Conservation (phyloP, 1,140 invertebrate species). For the Mactra quadrangularis region DNA sequence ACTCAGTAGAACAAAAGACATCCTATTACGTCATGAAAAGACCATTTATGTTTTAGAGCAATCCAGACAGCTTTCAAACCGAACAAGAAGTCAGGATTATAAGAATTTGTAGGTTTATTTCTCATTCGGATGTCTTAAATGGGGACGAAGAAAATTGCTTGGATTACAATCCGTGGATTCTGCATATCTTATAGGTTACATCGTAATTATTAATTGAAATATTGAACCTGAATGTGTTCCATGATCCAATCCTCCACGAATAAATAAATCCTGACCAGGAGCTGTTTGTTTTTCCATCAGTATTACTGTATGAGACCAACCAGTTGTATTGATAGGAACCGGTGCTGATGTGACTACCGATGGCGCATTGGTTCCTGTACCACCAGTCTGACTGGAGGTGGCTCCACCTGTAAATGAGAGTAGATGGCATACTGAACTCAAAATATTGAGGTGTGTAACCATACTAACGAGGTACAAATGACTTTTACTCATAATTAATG, state of each 20-base stretch:
- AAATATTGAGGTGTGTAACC: neutral
- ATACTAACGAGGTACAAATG: neutral
- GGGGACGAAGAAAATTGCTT: too few relatives aligned
- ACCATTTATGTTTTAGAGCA: too few relatives aligned
- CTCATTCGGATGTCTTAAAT: too few relatives aligned
- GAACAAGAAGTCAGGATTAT: too few relatives aligned
- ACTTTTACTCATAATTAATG: neutral
- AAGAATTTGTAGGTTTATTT: too few relatives aligned
- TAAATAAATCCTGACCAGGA: constrained; percentile 84
- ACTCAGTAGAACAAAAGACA: too few relatives aligned
- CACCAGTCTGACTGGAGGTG: neutral
- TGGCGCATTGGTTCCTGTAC: neutral
- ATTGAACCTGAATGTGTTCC: constrained; percentile 63
- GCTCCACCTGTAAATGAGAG: too few relatives aligned
- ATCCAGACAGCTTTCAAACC: too few relatives aligned
- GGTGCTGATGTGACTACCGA: constrained; percentile 3
- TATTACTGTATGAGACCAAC: constrained; percentile 79
- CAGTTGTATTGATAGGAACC: constrained; percentile 29
- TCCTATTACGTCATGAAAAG: too few relatives aligned
- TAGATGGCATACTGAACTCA: too few relatives aligned
- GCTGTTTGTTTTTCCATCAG: constrained; percentile 81
- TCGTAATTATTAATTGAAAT: neutral
- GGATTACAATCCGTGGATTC: too few relatives aligned
- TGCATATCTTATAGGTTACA: too few relatives aligned
- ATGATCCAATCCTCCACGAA: constrained; percentile 83